Evolutionary conservation across 2,797 vertebrate species (phyloP).

Genomic region (Mustela erminea): DNA sequence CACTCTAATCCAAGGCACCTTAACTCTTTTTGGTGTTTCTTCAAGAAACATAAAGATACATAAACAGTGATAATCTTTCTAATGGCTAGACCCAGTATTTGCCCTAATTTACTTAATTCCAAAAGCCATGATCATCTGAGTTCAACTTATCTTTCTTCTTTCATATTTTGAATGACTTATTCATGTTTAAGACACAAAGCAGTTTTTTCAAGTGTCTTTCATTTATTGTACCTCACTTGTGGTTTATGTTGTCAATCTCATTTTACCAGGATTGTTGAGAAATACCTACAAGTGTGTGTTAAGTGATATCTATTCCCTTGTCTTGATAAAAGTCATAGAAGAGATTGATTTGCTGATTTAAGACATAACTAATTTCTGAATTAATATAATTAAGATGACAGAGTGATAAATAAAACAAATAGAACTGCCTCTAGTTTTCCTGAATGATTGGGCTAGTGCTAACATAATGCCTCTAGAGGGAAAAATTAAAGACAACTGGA

Average conservation of each 20-base stretch:
- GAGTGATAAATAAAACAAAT: slow-evolving; percentile 49
- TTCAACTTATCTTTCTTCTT: not conserved
- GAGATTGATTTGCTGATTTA: slow-evolving; percentile 76
- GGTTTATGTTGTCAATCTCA: not conserved
- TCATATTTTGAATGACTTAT: slow-evolving; percentile 55
- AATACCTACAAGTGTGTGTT: not conserved
- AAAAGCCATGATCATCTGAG: slow-evolving; percentile 20
- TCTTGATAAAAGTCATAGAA: slow-evolving; percentile 61
- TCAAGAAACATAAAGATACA: not conserved
- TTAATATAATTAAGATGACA: slow-evolving; percentile 79
- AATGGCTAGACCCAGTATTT: not conserved
- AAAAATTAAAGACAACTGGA: slow-evolving; percentile 78
- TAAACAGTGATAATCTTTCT: not conserved
- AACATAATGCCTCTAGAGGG: slow-evolving; percentile 59
- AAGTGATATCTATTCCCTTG: not conserved
- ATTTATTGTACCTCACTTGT: not conserved
- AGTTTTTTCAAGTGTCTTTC: not conserved
- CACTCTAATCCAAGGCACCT: not conserved
- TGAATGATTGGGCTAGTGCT: slow-evolving; percentile 69
- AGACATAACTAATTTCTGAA: slow-evolving; percentile 72
- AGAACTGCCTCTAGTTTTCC: not conserved
- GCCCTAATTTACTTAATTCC: slow-evolving; percentile 44
- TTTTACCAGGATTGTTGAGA: slow-evolving; percentile 3
- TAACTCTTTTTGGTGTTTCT: not conserved
- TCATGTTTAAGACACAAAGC: slow-evolving; percentile 5